Conservation (phyloP, 1,140 invertebrate genomes). For the Acyrthosiphon pisum region DNA sequence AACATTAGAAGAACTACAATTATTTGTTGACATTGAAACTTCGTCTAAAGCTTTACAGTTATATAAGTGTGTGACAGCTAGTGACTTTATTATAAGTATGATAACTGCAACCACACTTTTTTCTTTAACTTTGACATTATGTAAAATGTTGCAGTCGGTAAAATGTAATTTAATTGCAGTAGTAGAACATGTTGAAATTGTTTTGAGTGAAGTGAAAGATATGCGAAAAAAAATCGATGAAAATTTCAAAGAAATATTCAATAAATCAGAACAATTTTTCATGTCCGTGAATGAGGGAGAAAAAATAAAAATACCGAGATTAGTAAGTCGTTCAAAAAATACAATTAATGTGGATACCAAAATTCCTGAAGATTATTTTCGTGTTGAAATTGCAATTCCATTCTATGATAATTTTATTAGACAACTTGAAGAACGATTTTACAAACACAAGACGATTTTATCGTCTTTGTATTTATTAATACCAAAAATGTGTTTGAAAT, state of each 20-base stretch:
- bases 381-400: too few species aligned
- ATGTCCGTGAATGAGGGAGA: not conserved
- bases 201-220: not conserved
- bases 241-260: not conserved
- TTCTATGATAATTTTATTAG: constrained; percentile 13
- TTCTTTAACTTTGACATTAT: too few species aligned
- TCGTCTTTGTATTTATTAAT: constrained; percentile 22
- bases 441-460: constrained; percentile 3
- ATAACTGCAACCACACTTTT: too few species aligned
- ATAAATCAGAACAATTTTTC: not conserved
- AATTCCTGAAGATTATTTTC: too few species aligned
- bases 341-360: not conserved
- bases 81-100: too few species aligned
- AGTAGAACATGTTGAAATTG: too few species aligned
- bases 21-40: not conserved
- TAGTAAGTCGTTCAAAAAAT: not conserved
- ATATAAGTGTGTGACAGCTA: not conserved
- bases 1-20: not conserved
- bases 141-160: too few species aligned
- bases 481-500: not conserved
- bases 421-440: not conserved
- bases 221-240: not conserved
- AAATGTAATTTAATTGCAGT: too few species aligned
- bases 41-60: not conserved
- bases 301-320: constrained; percentile 32